Evolutionary conservation across 2,113 vertebrate genomes (phyloP).

Genomic region (Otolemur garnettii): DNA sequence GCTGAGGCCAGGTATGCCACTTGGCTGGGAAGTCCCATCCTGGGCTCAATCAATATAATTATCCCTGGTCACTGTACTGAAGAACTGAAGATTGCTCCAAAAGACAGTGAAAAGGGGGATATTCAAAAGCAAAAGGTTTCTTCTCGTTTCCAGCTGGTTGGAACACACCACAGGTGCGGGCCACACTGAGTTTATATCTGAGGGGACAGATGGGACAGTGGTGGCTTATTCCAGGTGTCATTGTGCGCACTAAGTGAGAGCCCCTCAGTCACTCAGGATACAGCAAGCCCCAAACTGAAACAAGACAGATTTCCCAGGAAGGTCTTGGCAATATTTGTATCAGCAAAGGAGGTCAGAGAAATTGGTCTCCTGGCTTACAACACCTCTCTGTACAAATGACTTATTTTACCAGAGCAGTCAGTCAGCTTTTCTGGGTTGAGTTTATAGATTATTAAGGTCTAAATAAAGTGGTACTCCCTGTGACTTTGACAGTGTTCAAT

Average conservation of each 20-base stretch:
- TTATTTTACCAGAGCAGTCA: background rate
- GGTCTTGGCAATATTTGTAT: background rate
- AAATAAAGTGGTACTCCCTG: background rate
- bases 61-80: background rate
- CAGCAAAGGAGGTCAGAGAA: background rate
- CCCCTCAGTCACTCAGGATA: background rate
- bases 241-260: background rate
- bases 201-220: accelerated
- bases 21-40: background rate
- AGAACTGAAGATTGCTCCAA: background rate
- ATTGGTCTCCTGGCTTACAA: background rate
- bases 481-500: background rate
- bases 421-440: background rate
- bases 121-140: background rate
- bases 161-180: background rate
- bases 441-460: background rate
- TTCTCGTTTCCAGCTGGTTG: background rate
- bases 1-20: background rate
- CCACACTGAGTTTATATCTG: background rate
- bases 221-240: background rate
- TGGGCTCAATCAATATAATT: background rate
- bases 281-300: background rate
- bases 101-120: background rate
- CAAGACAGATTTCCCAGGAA: background rate
- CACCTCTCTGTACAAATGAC: background rate